Evolutionary conservation across 2,113 vertebrate genomes (phyloP).

Genomic region (Nannospalax galili): DNA sequence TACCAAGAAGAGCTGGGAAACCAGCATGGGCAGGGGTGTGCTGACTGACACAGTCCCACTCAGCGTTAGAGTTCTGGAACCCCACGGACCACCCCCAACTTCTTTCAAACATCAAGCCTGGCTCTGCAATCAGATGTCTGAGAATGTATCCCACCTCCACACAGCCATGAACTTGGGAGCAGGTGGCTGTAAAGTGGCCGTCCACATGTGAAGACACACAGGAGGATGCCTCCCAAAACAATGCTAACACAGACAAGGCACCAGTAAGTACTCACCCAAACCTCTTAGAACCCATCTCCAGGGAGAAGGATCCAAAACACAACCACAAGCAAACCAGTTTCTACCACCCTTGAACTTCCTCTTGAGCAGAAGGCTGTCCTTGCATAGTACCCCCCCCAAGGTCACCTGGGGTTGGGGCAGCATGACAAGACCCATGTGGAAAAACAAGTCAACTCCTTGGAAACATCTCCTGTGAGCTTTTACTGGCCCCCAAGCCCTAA

Average conservation of each 20-base stretch:
- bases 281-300: not conserved
- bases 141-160: not conserved
- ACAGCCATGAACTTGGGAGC: rapidly evolving
- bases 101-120: not conserved
- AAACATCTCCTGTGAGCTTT: not conserved
- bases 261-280: not conserved
- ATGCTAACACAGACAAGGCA: rapidly evolving
- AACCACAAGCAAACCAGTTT: not conserved
- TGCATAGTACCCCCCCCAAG: not conserved
- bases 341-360: not conserved
- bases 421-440: rapidly evolving
- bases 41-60: too few relatives aligned
- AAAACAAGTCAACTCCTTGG: rapidly evolving
- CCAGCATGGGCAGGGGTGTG: too few relatives aligned
- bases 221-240: not conserved
- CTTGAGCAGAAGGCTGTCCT: not conserved
- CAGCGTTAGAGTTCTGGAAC: too few relatives aligned
- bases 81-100: too few relatives aligned
- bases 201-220: not conserved
- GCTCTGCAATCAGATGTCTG: not conserved
- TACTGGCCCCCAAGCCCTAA: not conserved
- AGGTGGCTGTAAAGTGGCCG: not conserved
- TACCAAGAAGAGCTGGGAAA: not conserved
- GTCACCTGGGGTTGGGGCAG: not conserved
- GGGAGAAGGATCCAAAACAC: not conserved